These are phyloP conservation scores for Antitype chi DNA, from an alignment of 2,888 invertebrate genomes.

Conservation along the genomic window DNA sequence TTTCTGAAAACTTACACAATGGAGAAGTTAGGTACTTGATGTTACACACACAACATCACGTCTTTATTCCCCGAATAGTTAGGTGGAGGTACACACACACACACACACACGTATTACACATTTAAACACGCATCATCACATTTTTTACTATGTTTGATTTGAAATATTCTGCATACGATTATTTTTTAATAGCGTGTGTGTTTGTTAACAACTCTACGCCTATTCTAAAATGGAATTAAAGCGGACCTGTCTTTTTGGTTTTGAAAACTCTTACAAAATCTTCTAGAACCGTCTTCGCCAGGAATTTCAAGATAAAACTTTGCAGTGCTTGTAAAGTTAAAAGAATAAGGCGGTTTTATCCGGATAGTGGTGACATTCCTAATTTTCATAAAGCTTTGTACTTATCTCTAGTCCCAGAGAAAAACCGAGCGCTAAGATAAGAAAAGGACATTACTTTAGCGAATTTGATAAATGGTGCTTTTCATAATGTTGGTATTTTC, in stretches of 20 bases:
- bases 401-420: conserved; percentile 37
- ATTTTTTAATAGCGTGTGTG: neutral
- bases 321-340: conserved; percentile 27
- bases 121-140: too few relatives aligned
- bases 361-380: conserved; percentile 39
- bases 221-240: conserved; percentile 9
- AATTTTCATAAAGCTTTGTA: conserved; percentile 47
- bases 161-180: neutral
- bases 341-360: conserved; percentile 25
- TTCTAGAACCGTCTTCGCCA: neutral
- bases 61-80: too few relatives aligned
- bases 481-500: conserved; percentile 32
- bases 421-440: conserved; percentile 31
- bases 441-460: conserved; percentile 37
- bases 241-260: conserved; percentile 2
- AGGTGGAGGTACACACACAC: too few relatives aligned
- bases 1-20: conserved; percentile 17
- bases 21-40: neutral
- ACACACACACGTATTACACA: too few relatives aligned
- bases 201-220: neutral
- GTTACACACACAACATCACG: too few relatives aligned
- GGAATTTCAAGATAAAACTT: conserved; percentile 38
- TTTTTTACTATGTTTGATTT: neutral
- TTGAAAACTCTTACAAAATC: neutral
- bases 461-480: conserved; percentile 47